Conservation (phyloP, 2,888 invertebrate species). For the Drosophila lacicola region DNA sequence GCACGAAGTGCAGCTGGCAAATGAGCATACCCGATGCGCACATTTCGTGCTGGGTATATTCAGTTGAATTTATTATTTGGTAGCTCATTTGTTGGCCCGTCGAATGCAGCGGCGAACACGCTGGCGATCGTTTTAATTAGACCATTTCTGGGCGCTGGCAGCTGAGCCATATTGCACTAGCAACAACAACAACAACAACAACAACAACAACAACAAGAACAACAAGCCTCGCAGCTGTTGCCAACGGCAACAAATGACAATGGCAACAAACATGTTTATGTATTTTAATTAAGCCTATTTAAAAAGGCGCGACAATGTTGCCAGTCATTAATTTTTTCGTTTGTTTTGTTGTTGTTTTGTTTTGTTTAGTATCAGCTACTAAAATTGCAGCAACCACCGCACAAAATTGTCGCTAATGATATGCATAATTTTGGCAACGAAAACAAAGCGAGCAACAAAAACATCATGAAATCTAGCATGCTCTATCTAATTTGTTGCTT, state of each 20-base stretch:
- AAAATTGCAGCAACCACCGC: conserved; percentile 22
- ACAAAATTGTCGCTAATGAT: conserved; percentile 26
- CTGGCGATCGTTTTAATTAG: conserved; percentile 72
- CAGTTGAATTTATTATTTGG: conserved; percentile 23
- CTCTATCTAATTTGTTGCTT: conserved; percentile 7
- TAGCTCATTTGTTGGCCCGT: conserved; percentile 31
- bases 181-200: conserved; percentile 18
- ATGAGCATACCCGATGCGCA: background rate
- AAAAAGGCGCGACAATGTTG: conserved; percentile 52
- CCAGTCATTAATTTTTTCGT: conserved; percentile 32
- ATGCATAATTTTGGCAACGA: conserved; percentile 5
- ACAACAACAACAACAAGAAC: conserved; percentile 6
- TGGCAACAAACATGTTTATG: conserved; percentile 28
- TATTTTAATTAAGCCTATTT: conserved; percentile 60
- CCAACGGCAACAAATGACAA: conserved; percentile 33
- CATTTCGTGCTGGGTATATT: conserved; percentile 21
- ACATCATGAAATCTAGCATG: background rate
- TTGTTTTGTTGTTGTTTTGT: background rate
- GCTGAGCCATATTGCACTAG: conserved; percentile 34
- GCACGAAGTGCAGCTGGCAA: too few relatives aligned
- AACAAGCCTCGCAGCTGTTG: conserved; percentile 21
- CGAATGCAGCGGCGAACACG: conserved; percentile 38
- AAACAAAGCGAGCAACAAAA: background rate
- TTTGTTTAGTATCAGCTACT: conserved; percentile 17
- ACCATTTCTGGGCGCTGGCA: conserved; percentile 59